Evolutionary conservation across 2,113 vertebrate species (phyloP).

Genomic region (Nycticryphes semicollaris): DNA sequence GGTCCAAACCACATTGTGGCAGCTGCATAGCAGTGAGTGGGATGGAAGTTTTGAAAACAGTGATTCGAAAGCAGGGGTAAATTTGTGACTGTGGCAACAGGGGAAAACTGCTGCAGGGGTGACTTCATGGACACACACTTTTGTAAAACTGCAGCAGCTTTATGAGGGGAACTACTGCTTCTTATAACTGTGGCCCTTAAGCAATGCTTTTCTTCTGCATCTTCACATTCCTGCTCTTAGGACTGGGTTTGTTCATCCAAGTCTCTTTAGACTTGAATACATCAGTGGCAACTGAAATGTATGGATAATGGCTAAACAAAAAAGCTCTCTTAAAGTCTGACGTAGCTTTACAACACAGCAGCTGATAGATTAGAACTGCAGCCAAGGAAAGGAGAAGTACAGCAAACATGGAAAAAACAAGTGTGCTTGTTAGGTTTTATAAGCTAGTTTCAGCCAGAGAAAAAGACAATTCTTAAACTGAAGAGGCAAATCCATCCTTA

Average conservation of each 20-base stretch:
- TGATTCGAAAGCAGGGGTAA: not conserved
- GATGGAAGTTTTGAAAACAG: not conserved
- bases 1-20: accelerated
- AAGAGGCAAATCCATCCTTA: not conserved
- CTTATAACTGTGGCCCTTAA: not conserved
- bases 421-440: not conserved
- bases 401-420: not conserved
- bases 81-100: not conserved
- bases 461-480: not conserved
- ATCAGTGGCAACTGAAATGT: not conserved
- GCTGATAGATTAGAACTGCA: not conserved
- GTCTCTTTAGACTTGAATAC: not conserved
- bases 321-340: not conserved
- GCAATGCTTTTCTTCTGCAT: not conserved
- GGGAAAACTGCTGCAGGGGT: not conserved
- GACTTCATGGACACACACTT: not conserved
- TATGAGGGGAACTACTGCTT: not conserved
- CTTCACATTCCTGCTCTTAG: not conserved
- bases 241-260: not conserved
- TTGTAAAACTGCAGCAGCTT: not conserved
- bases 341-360: not conserved
- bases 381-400: not conserved
- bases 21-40: accelerated
- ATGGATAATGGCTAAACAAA: not conserved
- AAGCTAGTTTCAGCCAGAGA: not conserved